These are phyloP conservation scores for Lymantria dispar DNA, from an alignment of 2,888 invertebrate species.

Conservation along the genomic window DNA sequence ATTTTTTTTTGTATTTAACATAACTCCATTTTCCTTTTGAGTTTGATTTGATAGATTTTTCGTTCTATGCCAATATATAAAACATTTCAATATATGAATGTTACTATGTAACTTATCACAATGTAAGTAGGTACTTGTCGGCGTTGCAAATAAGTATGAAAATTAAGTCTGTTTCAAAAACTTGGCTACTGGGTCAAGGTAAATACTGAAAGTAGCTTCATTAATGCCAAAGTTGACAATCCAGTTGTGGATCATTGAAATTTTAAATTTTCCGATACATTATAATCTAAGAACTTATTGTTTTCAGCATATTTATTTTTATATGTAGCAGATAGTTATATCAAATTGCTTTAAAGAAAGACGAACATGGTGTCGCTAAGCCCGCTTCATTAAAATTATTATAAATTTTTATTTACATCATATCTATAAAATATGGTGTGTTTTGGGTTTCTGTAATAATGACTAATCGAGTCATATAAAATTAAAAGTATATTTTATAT, in stretches of 20 bases:
- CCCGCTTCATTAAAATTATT: slow-evolving; percentile 45
- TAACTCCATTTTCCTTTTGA: neutral
- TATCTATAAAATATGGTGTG: slow-evolving; percentile 50
- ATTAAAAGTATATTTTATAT: slow-evolving; percentile 54
- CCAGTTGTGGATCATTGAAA: slow-evolving; percentile 9
- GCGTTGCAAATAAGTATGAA: neutral
- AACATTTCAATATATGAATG: too few species aligned
- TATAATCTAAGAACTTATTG: too few species aligned
- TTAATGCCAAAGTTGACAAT: slow-evolving; percentile 2
- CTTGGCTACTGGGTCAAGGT: slow-evolving; percentile 2
- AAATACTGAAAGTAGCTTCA: neutral
- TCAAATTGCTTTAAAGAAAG: too few species aligned
- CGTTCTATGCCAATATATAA: too few species aligned
- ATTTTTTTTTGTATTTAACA: slow-evolving; percentile 20
- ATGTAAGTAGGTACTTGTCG: too few species aligned
- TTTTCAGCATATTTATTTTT: too few species aligned
- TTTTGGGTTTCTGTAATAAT: slow-evolving; percentile 50
- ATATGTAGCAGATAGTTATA: too few species aligned
- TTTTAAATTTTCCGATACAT: slow-evolving; percentile 1
- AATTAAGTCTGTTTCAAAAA: neutral
- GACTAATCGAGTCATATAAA: slow-evolving; percentile 53
- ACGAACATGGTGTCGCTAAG: slow-evolving; percentile 47
- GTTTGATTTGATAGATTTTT: too few species aligned
- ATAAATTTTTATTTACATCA: slow-evolving; percentile 52
- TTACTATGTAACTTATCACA: too few species aligned